Percentiles rank a stretch among this genome's conserved stretches.
Evolutionary conservation across 2,888 invertebrate genomes (phyloP).

Genomic region (Cremastinae sp.): DNA sequence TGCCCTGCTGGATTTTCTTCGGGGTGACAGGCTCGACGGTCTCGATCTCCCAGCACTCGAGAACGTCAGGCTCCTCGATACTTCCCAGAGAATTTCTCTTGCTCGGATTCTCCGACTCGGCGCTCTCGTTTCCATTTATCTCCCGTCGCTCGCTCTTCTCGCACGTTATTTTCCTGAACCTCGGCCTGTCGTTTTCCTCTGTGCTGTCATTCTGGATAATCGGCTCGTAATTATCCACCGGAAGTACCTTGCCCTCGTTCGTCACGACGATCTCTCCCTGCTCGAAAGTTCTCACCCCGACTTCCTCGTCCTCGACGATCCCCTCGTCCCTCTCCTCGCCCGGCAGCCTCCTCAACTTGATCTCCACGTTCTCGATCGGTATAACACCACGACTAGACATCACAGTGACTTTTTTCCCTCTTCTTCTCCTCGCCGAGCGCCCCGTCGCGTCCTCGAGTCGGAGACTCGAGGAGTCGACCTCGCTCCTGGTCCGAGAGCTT

Average conservation of each 20-base stretch:
- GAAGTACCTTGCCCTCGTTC: constrained; percentile 74
- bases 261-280: constrained; percentile 77
- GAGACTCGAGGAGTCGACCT: constrained; percentile 7
- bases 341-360: constrained; percentile 62
- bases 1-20: constrained; percentile 64
- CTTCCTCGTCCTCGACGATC: constrained; percentile 63
- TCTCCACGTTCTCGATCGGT: constrained; percentile 60
- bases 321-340: constrained; percentile 62
- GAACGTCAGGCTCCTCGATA: constrained; percentile 80
- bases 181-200: constrained; percentile 41
- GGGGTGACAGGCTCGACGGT: constrained; percentile 74
- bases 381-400: constrained; percentile 31
- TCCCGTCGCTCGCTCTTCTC: constrained; percentile 46
- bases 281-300: constrained; percentile 74
- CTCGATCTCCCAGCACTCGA: constrained; percentile 81
- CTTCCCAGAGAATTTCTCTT: constrained; percentile 71
- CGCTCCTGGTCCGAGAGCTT: constrained; percentile 74
- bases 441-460: constrained; percentile 17
- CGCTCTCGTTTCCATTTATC: constrained; percentile 58
- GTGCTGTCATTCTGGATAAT: constrained; percentile 45
- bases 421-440: constrained; percentile 17
- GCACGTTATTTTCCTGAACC: constrained; percentile 42
- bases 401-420: constrained; percentile 13
- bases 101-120: constrained; percentile 48
- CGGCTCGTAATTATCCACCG: constrained; percentile 68